Percentiles rank a stretch among this genome's conserved stretches.
These are phyloP conservation scores for Naja naja DNA, from an alignment of 2,113 vertebrate species.

Conservation along the genomic window DNA sequence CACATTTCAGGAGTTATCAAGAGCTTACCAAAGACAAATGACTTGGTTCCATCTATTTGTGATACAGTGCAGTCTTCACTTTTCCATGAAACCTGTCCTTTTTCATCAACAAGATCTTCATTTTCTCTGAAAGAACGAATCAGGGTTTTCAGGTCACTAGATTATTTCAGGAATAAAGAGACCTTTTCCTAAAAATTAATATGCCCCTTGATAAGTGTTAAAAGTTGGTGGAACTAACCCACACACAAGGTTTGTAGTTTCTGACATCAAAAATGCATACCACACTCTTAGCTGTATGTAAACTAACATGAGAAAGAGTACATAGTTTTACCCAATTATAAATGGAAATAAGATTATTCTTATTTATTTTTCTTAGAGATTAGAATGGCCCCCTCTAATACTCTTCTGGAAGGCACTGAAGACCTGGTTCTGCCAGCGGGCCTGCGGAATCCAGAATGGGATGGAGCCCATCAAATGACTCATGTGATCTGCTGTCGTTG, in stretches of 20 bases:
- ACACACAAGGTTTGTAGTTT: not conserved
- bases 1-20: not conserved
- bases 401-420: no score
- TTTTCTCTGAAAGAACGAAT: constrained; percentile 63
- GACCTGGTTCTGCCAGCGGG: no score
- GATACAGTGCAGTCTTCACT: constrained; percentile 77
- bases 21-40: constrained; percentile 85
- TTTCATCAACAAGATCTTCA: constrained; percentile 59
- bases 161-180: accelerated
- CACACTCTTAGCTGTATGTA: not conserved
- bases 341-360: not conserved
- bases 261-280: not conserved
- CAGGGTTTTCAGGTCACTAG: accelerated
- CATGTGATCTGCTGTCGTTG: no score
- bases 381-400: no score
- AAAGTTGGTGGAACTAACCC: not conserved
- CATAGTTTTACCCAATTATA: not conserved
- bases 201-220: not conserved
- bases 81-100: constrained; percentile 76
- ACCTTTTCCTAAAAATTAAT: not conserved
- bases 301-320: not conserved
- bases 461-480: no score
- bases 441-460: no score
- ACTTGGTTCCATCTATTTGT: constrained; percentile 81
- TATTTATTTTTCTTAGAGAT: no score